Base-by-base conservation (phyloP, 2,888 invertebrate genomes). In the Cheilosia vernalis region DNA sequence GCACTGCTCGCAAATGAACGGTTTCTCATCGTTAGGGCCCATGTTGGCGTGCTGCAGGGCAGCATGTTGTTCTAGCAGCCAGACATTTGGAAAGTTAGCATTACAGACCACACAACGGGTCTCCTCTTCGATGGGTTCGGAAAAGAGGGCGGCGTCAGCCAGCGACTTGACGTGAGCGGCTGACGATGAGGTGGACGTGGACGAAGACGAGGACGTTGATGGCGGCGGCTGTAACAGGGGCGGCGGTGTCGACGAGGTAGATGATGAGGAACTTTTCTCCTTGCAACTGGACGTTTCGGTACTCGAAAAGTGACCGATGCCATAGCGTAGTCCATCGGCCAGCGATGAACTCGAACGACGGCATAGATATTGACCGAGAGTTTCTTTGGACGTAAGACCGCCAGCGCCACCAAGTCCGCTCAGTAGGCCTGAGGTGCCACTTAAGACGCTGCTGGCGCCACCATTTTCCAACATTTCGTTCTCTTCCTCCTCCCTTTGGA, bases 1-100 rank as follows among this genome's bases (percentile, higher is more conserved):
- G 91, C 97, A 97, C 91, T 97, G 97, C 89, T 97, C 97, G 92
- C 97, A 97, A 51, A 97, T 96, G 92, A 97, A 97, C 15, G 97
- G 97, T 90, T 97, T 97, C 91, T 97, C 97, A 90, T 97, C 95
- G 90, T 93, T 94, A 33, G 93, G 92, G 89, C 94, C 92, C 92
- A 91, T 89, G 90, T 94, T 88, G 77, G 97, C 95, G 92, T 97
- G 97, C 90, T 97, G 97, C 21, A 97, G 92, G 0, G 96, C 95
- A 0, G 96, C 96, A 91, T 97, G 97, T 88, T 97, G 96, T 90
- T 97, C 97, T 66, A 97, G 93, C 42, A 97, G 93, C 96, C 97
- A 97, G n/a, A 96, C 94, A 53, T 97, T 96, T 24, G 97, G 97
- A 90, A 97, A 97, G 30, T 96, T 96, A 37, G 97, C 97, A 89